Percentiles rank a stretch among this genome's conserved stretches.
Conservation (phyloP, 2,797 vertebrate genomes). For the Melanotaenia trifasciata region DNA sequence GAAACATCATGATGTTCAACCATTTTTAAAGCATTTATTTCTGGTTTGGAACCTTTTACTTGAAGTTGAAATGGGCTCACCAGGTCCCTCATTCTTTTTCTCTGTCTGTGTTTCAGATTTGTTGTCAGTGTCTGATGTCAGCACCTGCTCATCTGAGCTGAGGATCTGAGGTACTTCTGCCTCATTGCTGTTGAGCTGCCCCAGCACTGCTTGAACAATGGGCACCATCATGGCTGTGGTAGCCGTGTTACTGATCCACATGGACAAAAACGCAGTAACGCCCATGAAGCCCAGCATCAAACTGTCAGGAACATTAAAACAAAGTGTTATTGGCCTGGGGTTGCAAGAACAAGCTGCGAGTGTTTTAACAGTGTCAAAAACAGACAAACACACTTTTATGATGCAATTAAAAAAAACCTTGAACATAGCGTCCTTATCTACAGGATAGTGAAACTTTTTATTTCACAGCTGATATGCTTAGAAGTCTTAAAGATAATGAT, state of each 20-base stretch:
- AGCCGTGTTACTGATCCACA: slow-evolving; percentile 99
- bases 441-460: background rate
- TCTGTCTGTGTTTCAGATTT: slow-evolving; percentile 75
- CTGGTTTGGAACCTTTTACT: background rate
- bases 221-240: slow-evolving; percentile 99
- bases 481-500: background rate
- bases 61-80: slow-evolving; percentile 63
- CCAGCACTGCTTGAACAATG: slow-evolving; percentile 93
- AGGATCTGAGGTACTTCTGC: slow-evolving; percentile 67
- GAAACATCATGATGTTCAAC: background rate
- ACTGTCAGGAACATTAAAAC: slow-evolving; percentile 71
- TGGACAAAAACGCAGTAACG: slow-evolving; percentile 95
- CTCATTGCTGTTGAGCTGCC: slow-evolving; percentile 87
- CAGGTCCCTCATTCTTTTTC: slow-evolving; percentile 71
- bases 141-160: slow-evolving; percentile 25
- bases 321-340: slow-evolving; percentile 6
- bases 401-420: slow-evolving; percentile 14
- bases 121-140: slow-evolving; percentile 53
- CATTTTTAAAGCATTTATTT: background rate
- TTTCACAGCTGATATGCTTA: slow-evolving; percentile 13
- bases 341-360: background rate
- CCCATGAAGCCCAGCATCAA: slow-evolving; percentile 98
- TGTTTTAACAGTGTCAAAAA: slow-evolving; percentile 60
- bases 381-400: slow-evolving; percentile 17
- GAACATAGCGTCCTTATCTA: slow-evolving; percentile 16